Percentiles rank a stretch among this genome's conserved stretches.
phyloP scores from a whole-genome alignment of 1,140 invertebrate species.

The Saxidomus purpurata region DNA sequence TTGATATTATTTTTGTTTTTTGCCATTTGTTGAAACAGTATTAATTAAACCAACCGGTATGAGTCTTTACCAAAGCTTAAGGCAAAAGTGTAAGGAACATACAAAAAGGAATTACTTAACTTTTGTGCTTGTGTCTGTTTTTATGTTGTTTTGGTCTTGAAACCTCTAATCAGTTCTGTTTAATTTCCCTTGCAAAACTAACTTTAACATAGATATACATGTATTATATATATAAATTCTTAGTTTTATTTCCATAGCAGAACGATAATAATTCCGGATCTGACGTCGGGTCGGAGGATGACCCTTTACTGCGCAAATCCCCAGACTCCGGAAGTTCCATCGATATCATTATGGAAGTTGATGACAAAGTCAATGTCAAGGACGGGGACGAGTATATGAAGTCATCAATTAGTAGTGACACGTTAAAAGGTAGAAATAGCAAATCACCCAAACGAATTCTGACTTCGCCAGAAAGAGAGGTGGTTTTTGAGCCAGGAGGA shows the following conservation, averaged over 20 bases:
- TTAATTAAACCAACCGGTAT: no score
- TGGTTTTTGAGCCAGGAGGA: constrained; percentile 36
- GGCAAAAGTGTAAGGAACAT: no score
- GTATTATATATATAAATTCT: no score
- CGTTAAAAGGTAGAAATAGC: not conserved
- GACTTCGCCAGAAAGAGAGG: constrained; percentile 11
- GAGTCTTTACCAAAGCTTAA: no score
- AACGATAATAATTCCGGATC: constrained; percentile 43
- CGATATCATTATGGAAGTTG: constrained; percentile 54
- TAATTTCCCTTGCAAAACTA: no score
- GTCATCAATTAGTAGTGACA: not conserved
- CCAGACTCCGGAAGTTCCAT: constrained; percentile 61
- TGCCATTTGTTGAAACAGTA: no score
- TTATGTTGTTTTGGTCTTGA: no score
- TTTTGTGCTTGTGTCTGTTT: no score
- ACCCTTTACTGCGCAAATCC: constrained; percentile 62
- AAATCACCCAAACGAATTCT: not conserved
- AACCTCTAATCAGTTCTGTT: no score
- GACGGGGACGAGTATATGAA: constrained; percentile 25
- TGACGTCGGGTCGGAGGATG: constrained; percentile 51
- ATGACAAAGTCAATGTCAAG: constrained; percentile 32
- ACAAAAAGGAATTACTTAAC: no score
- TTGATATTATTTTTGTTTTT: no score
- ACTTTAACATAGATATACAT: no score
- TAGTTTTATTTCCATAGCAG: constrained; percentile 11